Base-by-base conservation (phyloP, 1,140 invertebrate genomes). In the Zaprionus taronus region DNA sequence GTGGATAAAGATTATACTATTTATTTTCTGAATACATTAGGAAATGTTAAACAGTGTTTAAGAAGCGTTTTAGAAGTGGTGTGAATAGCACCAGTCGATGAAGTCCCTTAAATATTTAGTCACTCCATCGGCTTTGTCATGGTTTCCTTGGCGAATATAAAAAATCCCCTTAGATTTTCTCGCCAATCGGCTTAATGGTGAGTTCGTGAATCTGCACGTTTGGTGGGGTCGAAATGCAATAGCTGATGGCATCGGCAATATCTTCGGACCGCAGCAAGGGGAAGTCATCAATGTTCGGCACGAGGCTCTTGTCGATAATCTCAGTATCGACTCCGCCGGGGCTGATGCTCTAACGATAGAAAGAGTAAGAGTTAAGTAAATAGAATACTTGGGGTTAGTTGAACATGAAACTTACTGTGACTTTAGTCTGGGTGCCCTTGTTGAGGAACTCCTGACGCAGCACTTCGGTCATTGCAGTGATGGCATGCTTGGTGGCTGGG, bases 401-500 rank as follows among this genome's bases (percentile, higher is more conserved):
- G 2, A 17, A 7, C 17, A 9, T 20, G 2, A 17, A 47, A 77
- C 70, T 57, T 62, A 76, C 74, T 15, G 95, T 95, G 3, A 96
- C 93, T 93, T 95, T 95, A 67, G 96, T 96, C 62, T 93, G 93
- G 34, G 93, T 93, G 7, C 94, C 94, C 11, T 92, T 80, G 2
- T 91, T 81, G 0, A 93, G 90, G 17, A 97, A 92, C 89, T 97
- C 96, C 24, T 94, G 94, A 41, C 95, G 89, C 2, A 96, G 81
- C 0, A 95, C 94, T 61, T 95, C 94, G 0, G 94, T 94, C 73
- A 97, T 93, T 0, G 95, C 95, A 2, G 94, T 95, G 1, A 96
- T 92, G 1, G 95, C 96, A 93, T 94, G 94, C 93, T 97, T 97
- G 41, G 94, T 94, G 24, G 94, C 94, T 2, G 94, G 79, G 91